Base-by-base conservation (phyloP, 2,888 invertebrate genomes). In the Emmelina monodactyla region DNA sequence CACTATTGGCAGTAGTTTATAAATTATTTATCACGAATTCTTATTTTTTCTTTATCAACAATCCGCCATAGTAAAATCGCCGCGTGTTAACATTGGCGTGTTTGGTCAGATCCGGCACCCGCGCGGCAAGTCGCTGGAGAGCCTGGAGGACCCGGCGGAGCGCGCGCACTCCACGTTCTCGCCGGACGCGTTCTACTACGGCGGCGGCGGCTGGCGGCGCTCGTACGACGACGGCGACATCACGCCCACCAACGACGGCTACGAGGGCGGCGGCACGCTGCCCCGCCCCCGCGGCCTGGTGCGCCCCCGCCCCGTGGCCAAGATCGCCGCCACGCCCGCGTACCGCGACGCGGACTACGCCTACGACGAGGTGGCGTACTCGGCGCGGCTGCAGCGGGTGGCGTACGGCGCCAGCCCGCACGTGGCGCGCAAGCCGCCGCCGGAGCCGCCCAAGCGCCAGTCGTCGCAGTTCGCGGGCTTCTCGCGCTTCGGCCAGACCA, bases 171-270 rank as follows among this genome's bases (percentile, higher is more conserved):
- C 82, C 33, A 85, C 85, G 1, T 85, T 85, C 54, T 82, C 82
- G 1, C 78, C 84, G 0, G 85, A 86, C 48, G 82, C 83, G 33
- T 82, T 69, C 2, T 85, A 83, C 61, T 83, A 84, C 42, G 84
- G 84, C 42, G 82, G 82, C 30, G 78, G 80, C 0, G 82, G 85
- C 43, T 89, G 88, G 89, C 83, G 88, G 53, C 83, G 91, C 50
- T 88, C 90, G 42, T 92, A 91, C 62, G 93, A 94, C 62, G 94
- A 94, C 58, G 94, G 94, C 12, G 94, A 94, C 64, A 89, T 94
- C 44, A 94, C 94, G 19, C 78, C 78, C 10, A 94, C 94, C 31
- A 94, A 94, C 58, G 93, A 94, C 44, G 60, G 63, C 40, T 62
- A 67, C 0, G 78, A 80, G 49, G 89, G 89, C 49, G 91, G 91